Evolutionary conservation across 2,888 invertebrate species (phyloP).

Genomic region (Drosophila engyochracea): DNA sequence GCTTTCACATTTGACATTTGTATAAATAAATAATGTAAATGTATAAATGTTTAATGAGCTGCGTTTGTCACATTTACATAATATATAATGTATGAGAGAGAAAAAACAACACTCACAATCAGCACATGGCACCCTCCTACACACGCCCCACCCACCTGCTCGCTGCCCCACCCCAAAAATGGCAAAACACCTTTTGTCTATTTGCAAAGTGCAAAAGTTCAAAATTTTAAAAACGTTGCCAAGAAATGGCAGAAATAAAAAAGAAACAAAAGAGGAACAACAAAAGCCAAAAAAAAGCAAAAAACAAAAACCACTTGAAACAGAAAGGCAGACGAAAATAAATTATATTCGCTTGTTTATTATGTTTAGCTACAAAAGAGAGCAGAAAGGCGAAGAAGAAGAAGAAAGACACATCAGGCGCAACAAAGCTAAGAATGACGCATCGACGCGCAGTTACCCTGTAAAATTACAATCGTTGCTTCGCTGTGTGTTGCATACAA

Average conservation of each 20-base stretch:
- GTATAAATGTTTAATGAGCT: constrained; percentile 36
- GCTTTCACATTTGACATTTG: constrained; percentile 38
- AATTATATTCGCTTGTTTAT: constrained; percentile 60
- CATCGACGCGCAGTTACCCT: constrained; percentile 14
- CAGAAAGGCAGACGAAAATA: constrained; percentile 55
- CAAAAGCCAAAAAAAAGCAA: constrained; percentile 21
- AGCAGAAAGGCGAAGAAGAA: constrained; percentile 9
- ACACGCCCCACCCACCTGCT: background rate
- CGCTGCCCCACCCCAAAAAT: constrained; percentile 24
- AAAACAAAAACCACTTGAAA: constrained; percentile 15
- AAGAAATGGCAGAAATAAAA: constrained; percentile 51
- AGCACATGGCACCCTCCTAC: background rate
- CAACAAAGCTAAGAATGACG: constrained; percentile 6
- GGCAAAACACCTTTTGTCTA: constrained; percentile 56
- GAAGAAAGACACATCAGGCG: constrained; percentile 1
- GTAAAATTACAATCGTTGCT: background rate
- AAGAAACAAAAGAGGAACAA: constrained; percentile 4
- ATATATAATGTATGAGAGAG: constrained; percentile 10
- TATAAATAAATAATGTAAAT: background rate
- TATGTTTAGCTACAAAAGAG: constrained; percentile 21
- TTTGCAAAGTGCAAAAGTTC: constrained; percentile 75
- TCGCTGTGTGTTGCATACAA: background rate
- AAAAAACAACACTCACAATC: background rate
- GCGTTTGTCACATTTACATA: constrained; percentile 52
- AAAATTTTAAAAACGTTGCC: constrained; percentile 57